Conservation (phyloP, 2,797 vertebrate species). For the Cynodonichthys magdalenae region DNA sequence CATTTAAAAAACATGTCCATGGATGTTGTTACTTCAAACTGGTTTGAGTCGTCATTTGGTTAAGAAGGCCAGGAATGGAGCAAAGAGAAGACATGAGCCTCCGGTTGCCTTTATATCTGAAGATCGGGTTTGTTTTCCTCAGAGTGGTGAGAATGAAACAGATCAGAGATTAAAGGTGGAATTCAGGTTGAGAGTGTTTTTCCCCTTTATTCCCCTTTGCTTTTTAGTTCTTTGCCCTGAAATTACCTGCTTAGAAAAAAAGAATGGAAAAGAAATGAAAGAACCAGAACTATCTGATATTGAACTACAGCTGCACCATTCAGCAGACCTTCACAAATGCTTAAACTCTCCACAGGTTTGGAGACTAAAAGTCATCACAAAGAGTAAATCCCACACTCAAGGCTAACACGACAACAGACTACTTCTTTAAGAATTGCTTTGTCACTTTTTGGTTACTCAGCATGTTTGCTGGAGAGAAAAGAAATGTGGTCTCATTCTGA, state of each 20-base stretch:
- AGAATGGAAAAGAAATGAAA: constrained; percentile 34
- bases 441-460: constrained; percentile 21
- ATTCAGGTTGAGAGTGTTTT: constrained; percentile 51
- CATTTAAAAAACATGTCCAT: neutral
- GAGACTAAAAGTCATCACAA: constrained; percentile 33
- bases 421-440: constrained; percentile 22
- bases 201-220: constrained; percentile 37
- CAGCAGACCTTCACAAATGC: constrained; percentile 9
- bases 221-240: constrained; percentile 44
- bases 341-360: constrained; percentile 33
- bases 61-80: constrained; percentile 29
- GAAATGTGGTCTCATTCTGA: constrained; percentile 18
- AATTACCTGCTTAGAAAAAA: constrained; percentile 43
- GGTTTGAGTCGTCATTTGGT: constrained; percentile 18
- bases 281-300: constrained; percentile 10
- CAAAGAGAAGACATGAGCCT: constrained; percentile 36
- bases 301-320: constrained; percentile 23
- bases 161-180: constrained; percentile 45
- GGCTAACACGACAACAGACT: constrained; percentile 26
- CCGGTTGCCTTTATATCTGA: constrained; percentile 45
- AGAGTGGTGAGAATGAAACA: constrained; percentile 30
- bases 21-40: neutral
- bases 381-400: constrained; percentile 34
- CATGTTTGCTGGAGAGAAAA: constrained; percentile 5
- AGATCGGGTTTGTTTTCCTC: constrained; percentile 60